Base-by-base conservation (phyloP, 2,888 invertebrate species). In the Megamerina dolium region DNA sequence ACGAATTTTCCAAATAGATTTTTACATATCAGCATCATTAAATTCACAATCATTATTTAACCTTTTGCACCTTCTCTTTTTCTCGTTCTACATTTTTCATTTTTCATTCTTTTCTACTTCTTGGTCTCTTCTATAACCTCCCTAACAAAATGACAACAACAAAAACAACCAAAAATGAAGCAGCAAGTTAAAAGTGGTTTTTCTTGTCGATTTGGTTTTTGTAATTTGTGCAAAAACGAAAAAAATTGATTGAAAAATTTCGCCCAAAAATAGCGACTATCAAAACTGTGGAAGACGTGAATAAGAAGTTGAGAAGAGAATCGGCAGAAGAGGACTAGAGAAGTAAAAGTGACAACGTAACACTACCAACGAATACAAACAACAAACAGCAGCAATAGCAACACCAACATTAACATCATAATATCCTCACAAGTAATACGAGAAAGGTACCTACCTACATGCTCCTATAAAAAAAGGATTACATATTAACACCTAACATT, bases 311-410 rank as follows among this genome's bases (percentile, higher is more conserved):
- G 13, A 27, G 12, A 13, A 31, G 10, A 31, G 14, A 31, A 13
- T 10, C 31, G 16, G 31, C 31, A 31, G 16, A 31, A 31, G 31
- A n/a, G 30, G n/a, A n/a, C n/a, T 30, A 16, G 16, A 18, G 34
- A 19, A 14, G 36, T n/a, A 34, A 34, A 43, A 45, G 40, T 45
- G 45, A 41, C 41, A 40, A 40, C 36, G 44, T 40, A 45, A 45
- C 34, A 31, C 10, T 10, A 27, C 33, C n/a, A 17, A 34, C 13
- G 37, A 37, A 29, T 31, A 14, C 33, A 34, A 20, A 9, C 10
- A 29, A 20, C 12, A 12, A 30, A 35, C 35, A 37, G 31, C 10
- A 17, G 37, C 34, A 43, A 17, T 13, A n/a, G n/a, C n/a, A n/a
- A n/a, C n/a, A n/a, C n/a, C n/a, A n/a, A n/a, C n/a, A n/a, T n/a